Base-by-base conservation (phyloP, 1,140 invertebrate genomes). In the Stegodyphus dumicola region DNA sequence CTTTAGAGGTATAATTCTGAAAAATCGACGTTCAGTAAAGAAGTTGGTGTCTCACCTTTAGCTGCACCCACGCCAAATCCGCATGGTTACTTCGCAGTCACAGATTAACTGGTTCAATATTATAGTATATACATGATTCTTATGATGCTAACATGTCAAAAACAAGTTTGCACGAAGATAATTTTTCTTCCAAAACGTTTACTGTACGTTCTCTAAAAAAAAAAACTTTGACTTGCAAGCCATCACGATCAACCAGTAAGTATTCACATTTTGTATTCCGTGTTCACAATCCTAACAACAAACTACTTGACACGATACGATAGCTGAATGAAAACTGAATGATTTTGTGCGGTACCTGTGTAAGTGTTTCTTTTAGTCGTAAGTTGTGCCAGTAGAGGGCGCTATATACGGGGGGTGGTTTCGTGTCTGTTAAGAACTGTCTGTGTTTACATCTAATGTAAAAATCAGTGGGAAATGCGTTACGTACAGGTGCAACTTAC, bases 71-170 rank as follows among this genome's bases (percentile, higher is more conserved):
- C 78, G 54, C 54, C 53, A 73, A 81, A 81, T 81, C 78, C 78
- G 78, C 78, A 81, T 81, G 78, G 53, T 81, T 52, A 49, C 69
- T 71, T 81, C 65, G 64, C 78, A 51, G 65, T 51, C 69, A 77
- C 33, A 73, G 33, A 73, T 49, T 70, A 18, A 79, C 53, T n/a
- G 53, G 51, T 67, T 67, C 65, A 67, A 67, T 67, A 67, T n/a
- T 67, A 15, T 67, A 7, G 9, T 13, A 18, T 9, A 17, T 15
- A 67, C 9, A 60, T 2, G 15, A 15, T 60, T 60, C 9, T 10
- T 10, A 60, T 15, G 56, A 2, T 10, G 56, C 56, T 60, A 9
- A 60, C 15, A 10, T 60, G 9, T 60, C 15, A 60, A 60, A 10
- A 9, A 60, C 56, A 33, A 33, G 3, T 33, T 15, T 9, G 2